Base-by-base conservation (phyloP, 2,113 vertebrate genomes). In the Lamprologus tigripictilis region DNA sequence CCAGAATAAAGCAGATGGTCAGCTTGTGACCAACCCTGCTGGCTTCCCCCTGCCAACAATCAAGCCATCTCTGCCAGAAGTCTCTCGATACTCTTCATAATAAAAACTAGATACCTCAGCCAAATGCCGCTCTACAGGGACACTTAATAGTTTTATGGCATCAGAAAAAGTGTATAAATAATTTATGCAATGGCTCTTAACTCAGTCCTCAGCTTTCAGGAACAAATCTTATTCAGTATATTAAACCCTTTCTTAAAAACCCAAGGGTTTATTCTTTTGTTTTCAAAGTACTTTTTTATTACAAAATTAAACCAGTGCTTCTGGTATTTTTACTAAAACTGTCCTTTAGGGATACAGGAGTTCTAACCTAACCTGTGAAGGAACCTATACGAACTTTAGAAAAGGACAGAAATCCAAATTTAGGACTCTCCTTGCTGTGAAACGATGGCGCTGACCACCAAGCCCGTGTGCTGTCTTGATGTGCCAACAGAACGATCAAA, bases 1-100 rank as follows among this genome's bases (percentile, higher is more conserved):
- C 57, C 21, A 71, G 79, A 89, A 68, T 42, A 86, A 92, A 94
- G 55, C 95, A 95, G 95, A 96, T 95, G 93, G 95, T 90, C 89
- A 88, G 90, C 84, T 84, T 92, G 86, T 88, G 90, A 90, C 84
- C 57, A 81, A 94, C 86, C 92, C 90, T 91, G 92, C 81, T 42
- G 80, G 10, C 63, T 57, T 66, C 71, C 61, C 61, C 61, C 31
- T 73, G 89, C 92, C 93, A 93, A 78, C 91, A 84, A 31, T 84
- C 57, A 58, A 80, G n/a, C 33, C 90, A 71, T 57, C 58, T 86
- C 88, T 93, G 91, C 88, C 90, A 93, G 82, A 26, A 89, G 42
- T 80, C 63, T 84, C 66, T 80, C 80, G 17, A 82, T 83, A 33
- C 76, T 71, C 19, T 82, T 86, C 53, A 78, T 53, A 86, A 80